phyloP scores from a whole-genome alignment of 92 coral and sea anemone species.

The Blastomussa wellsi region DNA sequence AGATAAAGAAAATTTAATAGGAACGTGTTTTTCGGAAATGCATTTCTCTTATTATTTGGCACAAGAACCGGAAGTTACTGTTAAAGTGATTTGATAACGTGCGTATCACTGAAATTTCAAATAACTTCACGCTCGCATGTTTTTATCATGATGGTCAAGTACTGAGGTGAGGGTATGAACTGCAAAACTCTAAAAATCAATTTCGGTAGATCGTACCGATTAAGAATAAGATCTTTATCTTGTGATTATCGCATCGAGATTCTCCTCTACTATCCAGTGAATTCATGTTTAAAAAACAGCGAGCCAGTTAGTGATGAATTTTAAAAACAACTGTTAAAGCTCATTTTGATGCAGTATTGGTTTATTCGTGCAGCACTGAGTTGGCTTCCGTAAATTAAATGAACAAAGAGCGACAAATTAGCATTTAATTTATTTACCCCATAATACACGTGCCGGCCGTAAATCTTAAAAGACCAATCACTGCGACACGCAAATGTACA shows the following conservation, averaged over 20 bases:
- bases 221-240: neutral
- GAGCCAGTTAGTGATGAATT: no score
- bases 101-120: neutral
- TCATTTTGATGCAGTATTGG: neutral
- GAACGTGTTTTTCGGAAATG: neutral
- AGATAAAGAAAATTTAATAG: neutral
- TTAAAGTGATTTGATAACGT: neutral
- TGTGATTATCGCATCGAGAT: neutral
- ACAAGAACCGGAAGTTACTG: neutral
- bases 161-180: neutral
- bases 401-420: neutral
- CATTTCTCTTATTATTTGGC: neutral
- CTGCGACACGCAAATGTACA: neutral
- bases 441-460: slow-evolving; percentile 18
- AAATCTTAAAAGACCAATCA: neutral
- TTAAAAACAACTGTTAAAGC: neutral
- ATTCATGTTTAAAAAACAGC: neutral
- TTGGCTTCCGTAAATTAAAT: neutral
- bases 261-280: neutral
- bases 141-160: neutral
- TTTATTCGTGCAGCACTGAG: neutral
- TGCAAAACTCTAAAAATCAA: neutral
- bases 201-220: neutral
- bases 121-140: neutral
- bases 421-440: neutral